Conservation (phyloP, 2,797 vertebrate species). For the Morelia viridis region DNA sequence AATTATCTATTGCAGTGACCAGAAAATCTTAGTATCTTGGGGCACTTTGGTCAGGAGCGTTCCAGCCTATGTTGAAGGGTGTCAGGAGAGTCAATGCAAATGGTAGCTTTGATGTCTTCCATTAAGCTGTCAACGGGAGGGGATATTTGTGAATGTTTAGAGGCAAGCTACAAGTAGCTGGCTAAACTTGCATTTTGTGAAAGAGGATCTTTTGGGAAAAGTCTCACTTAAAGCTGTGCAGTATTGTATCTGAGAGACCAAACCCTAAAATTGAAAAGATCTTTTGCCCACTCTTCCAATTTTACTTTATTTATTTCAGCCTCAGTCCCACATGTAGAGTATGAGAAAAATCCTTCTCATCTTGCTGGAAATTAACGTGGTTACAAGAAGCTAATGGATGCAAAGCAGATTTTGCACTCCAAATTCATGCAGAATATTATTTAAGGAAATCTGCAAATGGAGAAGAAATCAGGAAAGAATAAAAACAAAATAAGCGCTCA, state of each 20-base stretch:
- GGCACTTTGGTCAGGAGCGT: background rate
- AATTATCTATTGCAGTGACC: background rate
- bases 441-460: background rate
- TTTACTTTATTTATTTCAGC: background rate
- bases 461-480: background rate
- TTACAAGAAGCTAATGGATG: background rate
- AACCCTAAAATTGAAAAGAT: background rate
- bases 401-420: background rate
- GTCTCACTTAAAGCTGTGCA: background rate
- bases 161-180: background rate
- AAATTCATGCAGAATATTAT: background rate
- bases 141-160: background rate
- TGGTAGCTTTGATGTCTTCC: background rate
- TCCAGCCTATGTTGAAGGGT: background rate
- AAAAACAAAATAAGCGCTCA: background rate
- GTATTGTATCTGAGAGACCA: background rate
- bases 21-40: background rate
- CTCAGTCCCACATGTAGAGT: background rate
- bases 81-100: background rate
- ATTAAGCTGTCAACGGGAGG: background rate
- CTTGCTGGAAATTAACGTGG: background rate
- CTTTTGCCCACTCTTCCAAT: background rate
- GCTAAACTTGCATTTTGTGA: background rate
- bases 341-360: background rate
- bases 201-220: background rate